Evolutionary conservation across 2,888 invertebrate species (phyloP).

Genomic region (Ophion ellenae): DNA sequence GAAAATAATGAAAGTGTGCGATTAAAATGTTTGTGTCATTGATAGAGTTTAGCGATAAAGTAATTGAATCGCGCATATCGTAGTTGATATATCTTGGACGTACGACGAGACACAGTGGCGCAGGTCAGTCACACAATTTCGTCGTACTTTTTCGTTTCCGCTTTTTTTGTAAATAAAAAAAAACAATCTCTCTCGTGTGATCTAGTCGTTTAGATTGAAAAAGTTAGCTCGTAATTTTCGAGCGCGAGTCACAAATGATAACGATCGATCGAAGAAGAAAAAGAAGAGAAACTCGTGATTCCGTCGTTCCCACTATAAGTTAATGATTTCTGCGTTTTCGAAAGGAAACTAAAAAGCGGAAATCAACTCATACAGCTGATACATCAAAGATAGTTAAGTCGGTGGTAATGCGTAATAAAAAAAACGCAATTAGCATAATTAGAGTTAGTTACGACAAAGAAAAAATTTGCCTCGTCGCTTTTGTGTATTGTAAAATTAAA

Average conservation of each 20-base stretch:
- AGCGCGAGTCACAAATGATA: constrained; percentile 11
- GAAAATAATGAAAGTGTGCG: background rate
- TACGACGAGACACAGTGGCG: constrained; percentile 29
- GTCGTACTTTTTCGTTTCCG: constrained; percentile 17
- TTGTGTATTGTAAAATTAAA: background rate
- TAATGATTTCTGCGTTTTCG: constrained; percentile 52
- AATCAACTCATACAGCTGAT: constrained; percentile 75
- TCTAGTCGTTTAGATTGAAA: constrained; percentile 35
- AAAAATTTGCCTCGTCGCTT: constrained; percentile 40
- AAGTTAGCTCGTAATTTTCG: constrained; percentile 25
- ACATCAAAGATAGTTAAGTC: constrained; percentile 78
- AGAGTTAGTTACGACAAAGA: constrained; percentile 16
- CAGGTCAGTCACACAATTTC: constrained; percentile 36
- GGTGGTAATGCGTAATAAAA: constrained; percentile 48
- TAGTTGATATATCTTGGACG: constrained; percentile 38
- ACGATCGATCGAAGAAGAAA: constrained; percentile 1
- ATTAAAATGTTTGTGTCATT: constrained; percentile 7
- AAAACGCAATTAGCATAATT: constrained; percentile 34
- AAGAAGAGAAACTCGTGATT: constrained; percentile 2
- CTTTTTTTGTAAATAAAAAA: constrained; percentile 39
- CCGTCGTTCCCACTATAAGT: constrained; percentile 36
- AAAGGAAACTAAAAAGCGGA: constrained; percentile 25
- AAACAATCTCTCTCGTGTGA: constrained; percentile 22
- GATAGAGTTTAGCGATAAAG: constrained; percentile 6
- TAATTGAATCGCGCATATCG: constrained; percentile 22